phyloP scores from a whole-genome alignment of 2,888 invertebrate genomes.

The Cheilosia impressa region DNA sequence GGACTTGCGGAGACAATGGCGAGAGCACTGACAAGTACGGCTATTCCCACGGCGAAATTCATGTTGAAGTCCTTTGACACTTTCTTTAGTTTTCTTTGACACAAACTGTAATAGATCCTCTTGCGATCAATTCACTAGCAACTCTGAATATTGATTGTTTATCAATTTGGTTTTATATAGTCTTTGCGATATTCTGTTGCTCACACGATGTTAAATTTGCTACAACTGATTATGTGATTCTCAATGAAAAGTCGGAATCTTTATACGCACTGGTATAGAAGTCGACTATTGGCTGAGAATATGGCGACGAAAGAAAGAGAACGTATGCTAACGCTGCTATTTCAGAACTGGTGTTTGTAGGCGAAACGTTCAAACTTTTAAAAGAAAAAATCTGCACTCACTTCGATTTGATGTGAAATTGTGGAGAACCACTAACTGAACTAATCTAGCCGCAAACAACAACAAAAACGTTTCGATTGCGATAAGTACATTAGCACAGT shows the following conservation, averaged over 20 bases:
- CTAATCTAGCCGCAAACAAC: slow-evolving; percentile 25
- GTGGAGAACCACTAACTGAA: neutral
- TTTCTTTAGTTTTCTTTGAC: slow-evolving; percentile 1
- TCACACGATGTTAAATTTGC: slow-evolving; percentile 22
- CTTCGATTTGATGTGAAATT: slow-evolving; percentile 2
- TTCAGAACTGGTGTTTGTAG: slow-evolving; percentile 54
- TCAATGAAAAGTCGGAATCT: slow-evolving; percentile 85
- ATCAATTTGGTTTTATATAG: slow-evolving; percentile 47
- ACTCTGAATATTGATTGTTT: slow-evolving; percentile 50
- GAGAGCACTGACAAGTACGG: slow-evolving; percentile 30
- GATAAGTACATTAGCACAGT: slow-evolving; percentile 30
- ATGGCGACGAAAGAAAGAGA: slow-evolving; percentile 50
- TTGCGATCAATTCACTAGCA: slow-evolving; percentile 42
- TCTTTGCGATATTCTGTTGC: neutral
- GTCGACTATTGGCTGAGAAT: slow-evolving; percentile 84
- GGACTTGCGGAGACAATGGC: slow-evolving; percentile 14
- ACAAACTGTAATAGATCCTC: neutral
- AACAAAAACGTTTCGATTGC: slow-evolving; percentile 5
- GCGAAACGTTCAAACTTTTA: slow-evolving; percentile 59
- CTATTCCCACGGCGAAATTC: slow-evolving; percentile 50
- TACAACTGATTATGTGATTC: slow-evolving; percentile 83
- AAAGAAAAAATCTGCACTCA: slow-evolving; percentile 49
- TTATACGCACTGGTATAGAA: slow-evolving; percentile 97
- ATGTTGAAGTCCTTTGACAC: slow-evolving; percentile 43
- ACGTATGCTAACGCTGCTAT: slow-evolving; percentile 62